A percentile compares a stretch with the other conserved stretches of the same genome.
These are phyloP conservation scores for Drosophila serrata DNA, from an alignment of 1,140 invertebrate genomes.

Conservation along the genomic window DNA sequence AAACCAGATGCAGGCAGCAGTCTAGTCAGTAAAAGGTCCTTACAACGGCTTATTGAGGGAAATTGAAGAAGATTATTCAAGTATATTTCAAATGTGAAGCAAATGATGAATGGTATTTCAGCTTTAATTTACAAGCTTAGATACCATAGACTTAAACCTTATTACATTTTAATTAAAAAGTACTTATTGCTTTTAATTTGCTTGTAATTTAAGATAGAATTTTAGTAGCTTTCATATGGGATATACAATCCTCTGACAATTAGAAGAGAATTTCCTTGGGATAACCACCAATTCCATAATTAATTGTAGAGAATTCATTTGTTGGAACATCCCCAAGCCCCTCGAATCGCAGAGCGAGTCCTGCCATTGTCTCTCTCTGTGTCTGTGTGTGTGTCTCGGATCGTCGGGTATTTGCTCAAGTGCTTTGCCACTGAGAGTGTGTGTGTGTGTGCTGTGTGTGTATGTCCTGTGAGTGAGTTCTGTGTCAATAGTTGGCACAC, in stretches of 20 bases:
- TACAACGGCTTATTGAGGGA: neutral
- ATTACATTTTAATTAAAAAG: neutral
- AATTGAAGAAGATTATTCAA: neutral
- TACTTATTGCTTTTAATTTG: neutral
- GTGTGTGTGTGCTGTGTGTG: constrained; percentile 18
- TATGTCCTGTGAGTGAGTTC: constrained; percentile 43
- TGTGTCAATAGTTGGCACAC: constrained; percentile 81
- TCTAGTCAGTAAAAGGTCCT: neutral
- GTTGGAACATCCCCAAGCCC: constrained; percentile 18
- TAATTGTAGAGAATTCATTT: constrained; percentile 44
- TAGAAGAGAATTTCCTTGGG: neutral
- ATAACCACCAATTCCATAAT: constrained; percentile 40
- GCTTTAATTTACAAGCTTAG: neutral
- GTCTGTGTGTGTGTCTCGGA: constrained; percentile 19
- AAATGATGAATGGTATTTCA: neutral
- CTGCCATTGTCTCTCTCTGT: constrained; percentile 54
- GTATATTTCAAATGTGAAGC: neutral
- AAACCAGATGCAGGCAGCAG: neutral
- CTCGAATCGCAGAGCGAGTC: constrained; percentile 24
- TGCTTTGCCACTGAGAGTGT: constrained; percentile 54
- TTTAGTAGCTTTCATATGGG: no score
- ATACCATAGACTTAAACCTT: neutral
- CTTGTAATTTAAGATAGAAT: neutral
- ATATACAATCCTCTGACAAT: neutral
- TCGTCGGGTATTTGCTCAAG: constrained; percentile 69